Conservation (phyloP, 2,113 vertebrate genomes). For the Psophia crepitans region DNA sequence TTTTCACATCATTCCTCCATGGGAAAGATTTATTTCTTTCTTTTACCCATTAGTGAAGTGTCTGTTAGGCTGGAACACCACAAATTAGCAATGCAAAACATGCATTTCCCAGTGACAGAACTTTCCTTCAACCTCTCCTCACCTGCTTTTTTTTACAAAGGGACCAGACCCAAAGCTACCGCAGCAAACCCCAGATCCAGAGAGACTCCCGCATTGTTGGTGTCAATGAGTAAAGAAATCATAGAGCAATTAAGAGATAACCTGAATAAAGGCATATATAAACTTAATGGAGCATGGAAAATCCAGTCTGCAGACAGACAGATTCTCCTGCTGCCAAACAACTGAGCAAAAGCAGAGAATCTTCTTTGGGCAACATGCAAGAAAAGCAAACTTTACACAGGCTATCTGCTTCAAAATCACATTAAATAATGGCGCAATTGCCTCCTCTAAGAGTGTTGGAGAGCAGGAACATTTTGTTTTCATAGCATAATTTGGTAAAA, state of each 20-base stretch:
- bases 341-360: background rate
- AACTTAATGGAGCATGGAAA: background rate
- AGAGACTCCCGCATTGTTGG: background rate
- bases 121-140: background rate
- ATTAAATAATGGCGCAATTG: background rate
- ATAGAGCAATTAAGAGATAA: background rate
- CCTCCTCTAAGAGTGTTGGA: background rate
- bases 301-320: background rate
- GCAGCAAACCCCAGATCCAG: background rate
- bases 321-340: background rate
- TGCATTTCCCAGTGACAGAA: background rate
- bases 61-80: background rate
- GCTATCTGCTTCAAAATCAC: background rate
- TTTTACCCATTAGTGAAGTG: background rate
- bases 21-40: background rate
- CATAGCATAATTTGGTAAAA: slow-evolving; percentile 16
- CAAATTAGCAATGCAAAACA: background rate
- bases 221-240: background rate
- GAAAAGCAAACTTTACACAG: background rate
- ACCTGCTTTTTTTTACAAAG: background rate
- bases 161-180: background rate
- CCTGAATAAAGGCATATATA: background rate
- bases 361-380: background rate
- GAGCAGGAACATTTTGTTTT: slow-evolving; percentile 43
- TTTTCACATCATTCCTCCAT: background rate